Evolutionary conservation across 1,140 invertebrate species (phyloP).

Genomic region (Anoplophora glabripennis): DNA sequence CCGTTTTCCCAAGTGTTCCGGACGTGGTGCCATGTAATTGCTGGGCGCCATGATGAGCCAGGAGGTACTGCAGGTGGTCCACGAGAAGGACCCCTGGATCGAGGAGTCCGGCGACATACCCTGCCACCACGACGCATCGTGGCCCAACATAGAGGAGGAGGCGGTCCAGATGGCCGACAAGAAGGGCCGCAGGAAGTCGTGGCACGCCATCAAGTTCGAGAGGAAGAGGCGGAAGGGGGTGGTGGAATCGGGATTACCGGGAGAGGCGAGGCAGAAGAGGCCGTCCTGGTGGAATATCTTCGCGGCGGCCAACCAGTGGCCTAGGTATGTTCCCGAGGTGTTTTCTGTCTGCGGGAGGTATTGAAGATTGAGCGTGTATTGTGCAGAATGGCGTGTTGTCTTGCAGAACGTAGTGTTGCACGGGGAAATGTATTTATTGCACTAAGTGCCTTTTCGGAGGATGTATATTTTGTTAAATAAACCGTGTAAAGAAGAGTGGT

Average conservation of each 20-base stretch:
- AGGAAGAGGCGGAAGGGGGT: slow-evolving; percentile 64
- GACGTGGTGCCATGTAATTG: slow-evolving; percentile 6
- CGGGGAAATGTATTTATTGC: background rate
- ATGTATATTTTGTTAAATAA: too few species aligned
- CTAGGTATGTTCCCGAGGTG: slow-evolving; percentile 52
- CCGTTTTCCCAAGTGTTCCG: background rate
- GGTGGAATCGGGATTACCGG: slow-evolving; percentile 53
- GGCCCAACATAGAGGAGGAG: slow-evolving; percentile 47
- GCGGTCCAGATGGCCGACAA: slow-evolving; percentile 44
- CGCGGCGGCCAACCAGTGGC: slow-evolving; percentile 61
- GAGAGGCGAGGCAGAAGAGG: slow-evolving; percentile 65
- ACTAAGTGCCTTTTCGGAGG: too few species aligned
- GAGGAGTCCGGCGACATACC: slow-evolving; percentile 43
- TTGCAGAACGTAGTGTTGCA: background rate
- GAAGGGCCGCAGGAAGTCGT: slow-evolving; percentile 61
- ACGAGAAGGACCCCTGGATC: slow-evolving; percentile 48
- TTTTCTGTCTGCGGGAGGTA: background rate
- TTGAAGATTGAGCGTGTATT: background rate
- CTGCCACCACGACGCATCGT: slow-evolving; percentile 51
- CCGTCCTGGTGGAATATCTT: slow-evolving; percentile 85
- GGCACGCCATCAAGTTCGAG: slow-evolving; percentile 68
- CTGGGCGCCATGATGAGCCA: slow-evolving; percentile 32
- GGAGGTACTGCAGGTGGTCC: slow-evolving; percentile 42
- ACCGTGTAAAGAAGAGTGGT: too few species aligned
- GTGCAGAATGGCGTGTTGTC: too few species aligned